Conservation (phyloP, 2,797 vertebrate genomes). For the Hypotaenidia okinawae region DNA sequence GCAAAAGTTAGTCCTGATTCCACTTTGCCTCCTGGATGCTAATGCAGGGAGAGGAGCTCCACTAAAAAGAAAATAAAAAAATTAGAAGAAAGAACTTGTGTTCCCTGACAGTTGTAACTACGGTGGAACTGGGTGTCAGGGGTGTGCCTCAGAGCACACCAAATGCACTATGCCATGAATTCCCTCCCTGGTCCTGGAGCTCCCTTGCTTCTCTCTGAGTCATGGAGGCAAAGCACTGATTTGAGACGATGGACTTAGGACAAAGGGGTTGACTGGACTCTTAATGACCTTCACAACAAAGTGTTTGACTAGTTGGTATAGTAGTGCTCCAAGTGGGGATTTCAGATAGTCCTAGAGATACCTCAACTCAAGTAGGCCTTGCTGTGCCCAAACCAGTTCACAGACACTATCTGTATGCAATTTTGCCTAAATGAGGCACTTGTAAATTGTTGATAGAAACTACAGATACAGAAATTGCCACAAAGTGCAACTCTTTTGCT, state of each 20-base stretch:
- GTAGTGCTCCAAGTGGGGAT: background rate
- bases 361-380: fast-evolving
- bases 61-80: background rate
- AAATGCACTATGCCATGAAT: background rate
- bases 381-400: background rate
- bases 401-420: background rate
- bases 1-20: background rate
- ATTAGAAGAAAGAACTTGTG: background rate
- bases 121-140: background rate
- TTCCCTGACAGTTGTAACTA: background rate
- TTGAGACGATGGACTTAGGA: background rate
- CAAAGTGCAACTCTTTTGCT: background rate
- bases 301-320: background rate
- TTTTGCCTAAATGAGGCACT: background rate
- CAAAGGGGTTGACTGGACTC: background rate
- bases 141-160: background rate
- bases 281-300: background rate
- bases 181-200: background rate
- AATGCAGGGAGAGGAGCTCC: background rate
- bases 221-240: background rate
- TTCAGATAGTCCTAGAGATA: background rate
- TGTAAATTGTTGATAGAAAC: background rate
- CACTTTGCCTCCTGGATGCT: background rate
- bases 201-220: background rate
- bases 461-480: background rate